Conservation (phyloP, 2,797 vertebrate genomes). For the Parauchenoglanis punctatus region DNA sequence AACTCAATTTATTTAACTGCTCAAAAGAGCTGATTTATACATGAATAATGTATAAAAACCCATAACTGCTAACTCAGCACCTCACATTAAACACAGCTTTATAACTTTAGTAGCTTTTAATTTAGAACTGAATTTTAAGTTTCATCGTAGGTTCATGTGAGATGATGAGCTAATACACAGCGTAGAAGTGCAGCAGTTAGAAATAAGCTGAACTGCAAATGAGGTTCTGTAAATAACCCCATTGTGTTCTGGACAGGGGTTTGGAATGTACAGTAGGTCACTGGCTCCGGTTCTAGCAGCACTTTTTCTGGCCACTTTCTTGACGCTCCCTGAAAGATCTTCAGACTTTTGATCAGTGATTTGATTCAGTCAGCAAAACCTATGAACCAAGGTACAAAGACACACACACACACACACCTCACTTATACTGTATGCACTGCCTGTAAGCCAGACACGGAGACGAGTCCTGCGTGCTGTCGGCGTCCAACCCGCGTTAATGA, state of each 20-base stretch:
- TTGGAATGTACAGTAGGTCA: too few species aligned
- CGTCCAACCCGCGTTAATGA: constrained; percentile 44
- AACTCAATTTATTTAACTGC: too few species aligned
- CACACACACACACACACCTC: background rate
- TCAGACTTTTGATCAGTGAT: constrained; percentile 53
- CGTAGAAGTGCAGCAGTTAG: background rate
- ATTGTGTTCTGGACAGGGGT: too few species aligned
- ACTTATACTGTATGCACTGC: background rate
- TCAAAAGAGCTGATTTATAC: too few species aligned
- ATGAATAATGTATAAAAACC: background rate
- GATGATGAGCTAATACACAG: background rate
- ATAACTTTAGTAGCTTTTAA: background rate
- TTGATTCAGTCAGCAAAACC: constrained; percentile 20
- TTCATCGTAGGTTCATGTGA: background rate
- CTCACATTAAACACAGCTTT: background rate
- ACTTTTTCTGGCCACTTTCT: background rate
- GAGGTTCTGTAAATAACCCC: background rate
- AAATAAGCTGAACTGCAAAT: background rate
- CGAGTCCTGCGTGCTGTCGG: too few species aligned
- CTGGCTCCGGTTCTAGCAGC: background rate
- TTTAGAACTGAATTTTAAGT: background rate
- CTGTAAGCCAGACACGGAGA: too few species aligned
- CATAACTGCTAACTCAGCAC: background rate
- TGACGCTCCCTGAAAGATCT: constrained; percentile 20
- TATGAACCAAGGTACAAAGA: background rate